A percentile compares a stretch with the other conserved stretches of the same genome.
Evolutionary conservation across 2,113 vertebrate genomes (phyloP).

Genomic region (Lanius collurio): DNA sequence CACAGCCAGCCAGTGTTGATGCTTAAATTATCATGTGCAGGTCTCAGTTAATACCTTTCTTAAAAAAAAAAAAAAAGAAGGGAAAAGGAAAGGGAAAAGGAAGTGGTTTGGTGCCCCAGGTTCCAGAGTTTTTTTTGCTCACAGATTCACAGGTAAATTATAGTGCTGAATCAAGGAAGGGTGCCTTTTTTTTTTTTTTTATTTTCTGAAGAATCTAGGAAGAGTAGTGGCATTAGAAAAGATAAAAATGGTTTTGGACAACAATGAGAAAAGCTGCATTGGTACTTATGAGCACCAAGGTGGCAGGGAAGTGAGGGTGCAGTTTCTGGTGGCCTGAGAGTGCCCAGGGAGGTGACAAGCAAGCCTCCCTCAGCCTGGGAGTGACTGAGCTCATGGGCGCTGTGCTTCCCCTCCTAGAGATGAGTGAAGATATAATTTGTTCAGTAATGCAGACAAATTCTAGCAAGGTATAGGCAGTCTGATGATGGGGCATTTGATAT

Average conservation of each 20-base stretch:
- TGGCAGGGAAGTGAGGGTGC: background rate
- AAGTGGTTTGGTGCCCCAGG: background rate
- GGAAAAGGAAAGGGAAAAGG: background rate
- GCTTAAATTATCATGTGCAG: background rate
- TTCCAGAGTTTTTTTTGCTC: background rate
- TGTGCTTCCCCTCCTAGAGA: background rate
- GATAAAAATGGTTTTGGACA: background rate
- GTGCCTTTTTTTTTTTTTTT: background rate
- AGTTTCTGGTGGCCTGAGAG: background rate
- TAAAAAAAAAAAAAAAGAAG: no score
- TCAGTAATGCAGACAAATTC: background rate
- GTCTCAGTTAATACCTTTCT: background rate
- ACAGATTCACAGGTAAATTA: background rate
- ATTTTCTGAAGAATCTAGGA: background rate
- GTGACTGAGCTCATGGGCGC: fast-evolving
- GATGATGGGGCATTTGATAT: fast-evolving
- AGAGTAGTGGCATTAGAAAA: background rate
- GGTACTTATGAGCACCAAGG: background rate
- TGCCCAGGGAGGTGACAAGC: background rate
- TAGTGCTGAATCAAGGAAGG: background rate
- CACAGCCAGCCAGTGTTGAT: background rate
- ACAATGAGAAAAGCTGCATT: background rate
- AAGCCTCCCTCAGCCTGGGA: background rate
- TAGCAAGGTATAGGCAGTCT: background rate
- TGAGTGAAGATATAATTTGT: background rate